Percentiles rank a stretch among this genome's conserved stretches.
These are phyloP conservation scores for Lonchura striata DNA, from an alignment of 2,113 vertebrate species.

Conservation along the genomic window DNA sequence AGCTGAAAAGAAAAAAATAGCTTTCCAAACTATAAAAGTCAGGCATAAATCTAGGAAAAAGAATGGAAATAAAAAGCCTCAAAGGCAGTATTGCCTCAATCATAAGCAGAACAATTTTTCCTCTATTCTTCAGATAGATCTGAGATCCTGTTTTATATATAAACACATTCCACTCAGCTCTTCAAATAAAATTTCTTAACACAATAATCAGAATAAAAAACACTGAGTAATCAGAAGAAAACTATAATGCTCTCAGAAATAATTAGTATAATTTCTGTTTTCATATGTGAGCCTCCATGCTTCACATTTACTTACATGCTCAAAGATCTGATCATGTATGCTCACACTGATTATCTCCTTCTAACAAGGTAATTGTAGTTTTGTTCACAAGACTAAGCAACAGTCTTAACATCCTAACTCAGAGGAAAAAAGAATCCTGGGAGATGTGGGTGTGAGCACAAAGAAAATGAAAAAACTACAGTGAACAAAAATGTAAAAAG, in stretches of 20 bases:
- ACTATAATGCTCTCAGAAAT: neutral
- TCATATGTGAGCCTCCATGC: neutral
- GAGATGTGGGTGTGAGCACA: neutral
- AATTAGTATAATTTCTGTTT: neutral
- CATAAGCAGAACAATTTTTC: neutral
- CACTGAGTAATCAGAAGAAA: neutral
- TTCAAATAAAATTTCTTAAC: neutral
- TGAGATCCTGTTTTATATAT: neutral
- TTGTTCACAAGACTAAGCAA: neutral
- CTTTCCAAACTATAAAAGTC: neutral
- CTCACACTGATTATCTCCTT: neutral
- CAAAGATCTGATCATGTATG: neutral
- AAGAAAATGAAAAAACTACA: neutral
- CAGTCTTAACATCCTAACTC: neutral
- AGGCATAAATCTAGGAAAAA: neutral
- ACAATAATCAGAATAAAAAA: neutral
- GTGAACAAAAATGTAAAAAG: neutral
- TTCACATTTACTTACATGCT: neutral
- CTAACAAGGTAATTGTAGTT: neutral
- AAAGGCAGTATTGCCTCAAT: neutral
- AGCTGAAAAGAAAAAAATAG: neutral
- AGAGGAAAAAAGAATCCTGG: neutral
- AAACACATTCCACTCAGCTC: neutral
- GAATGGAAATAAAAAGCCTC: neutral
- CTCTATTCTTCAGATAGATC: neutral